Evolutionary conservation across 2,888 invertebrate species (phyloP), one percentile per base, ranked within the genome.

Genomic region (Zygothrica quintamaculata): DNA sequence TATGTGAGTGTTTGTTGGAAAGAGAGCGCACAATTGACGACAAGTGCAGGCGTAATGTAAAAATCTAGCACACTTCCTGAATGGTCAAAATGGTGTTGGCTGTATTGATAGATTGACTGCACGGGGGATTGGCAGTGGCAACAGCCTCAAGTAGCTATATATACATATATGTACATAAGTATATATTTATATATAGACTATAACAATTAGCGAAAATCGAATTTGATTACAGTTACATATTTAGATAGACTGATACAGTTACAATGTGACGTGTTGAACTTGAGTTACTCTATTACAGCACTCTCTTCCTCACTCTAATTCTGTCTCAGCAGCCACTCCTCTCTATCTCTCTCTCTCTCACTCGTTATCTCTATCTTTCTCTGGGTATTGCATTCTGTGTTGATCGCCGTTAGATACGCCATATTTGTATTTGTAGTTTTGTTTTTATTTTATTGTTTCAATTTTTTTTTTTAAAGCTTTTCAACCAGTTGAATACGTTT

Each of bases 181-280:
- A n/a, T 5, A 29, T 29, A 1, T 12, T 31, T 6, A 11, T 7
- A 56, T 37, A 37, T 37, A 16, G 18, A 26, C 46, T 44, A 51
- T 50, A 50, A 68, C 80, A 84, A 79, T 79, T 80, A 80, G 74
- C 72, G 31, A 82, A 82, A 76, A 78, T 79, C 84, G 80, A 84
- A 84, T 81, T 79, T 84, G 76, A 61, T 76, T 71, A 68, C 68
- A 72, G 72, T 80, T 77, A 74, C 72, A 78, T n/a, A n/a, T 48
- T 64, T 59, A 53, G 39, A 59, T 57, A n/a, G 55, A 1, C 29
- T 9, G 29, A 57, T 47, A 50, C 57, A 43, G 43, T 64, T 29
- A 39, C 65, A 72, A 31, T 40, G 42, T 46, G 69, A 72, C 58
- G 69, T 72, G 81, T 57, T 74, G 77, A 57, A 80, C 72, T 77